phyloP scores from a whole-genome alignment of 2,888 invertebrate genomes.

The Gastrophysa polygoni region DNA sequence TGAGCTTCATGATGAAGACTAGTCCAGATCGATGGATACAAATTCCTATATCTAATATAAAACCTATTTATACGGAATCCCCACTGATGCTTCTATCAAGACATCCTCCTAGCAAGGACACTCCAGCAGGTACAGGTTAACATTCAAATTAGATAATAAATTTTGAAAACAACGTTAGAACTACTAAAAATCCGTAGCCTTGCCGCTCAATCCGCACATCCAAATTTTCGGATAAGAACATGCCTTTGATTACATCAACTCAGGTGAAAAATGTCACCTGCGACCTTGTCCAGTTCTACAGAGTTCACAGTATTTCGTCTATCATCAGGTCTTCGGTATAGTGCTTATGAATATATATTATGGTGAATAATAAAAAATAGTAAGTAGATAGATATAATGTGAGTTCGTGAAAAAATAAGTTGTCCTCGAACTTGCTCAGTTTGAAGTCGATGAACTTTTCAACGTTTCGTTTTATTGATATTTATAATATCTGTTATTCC shows the following conservation, averaged over 20 bases:
- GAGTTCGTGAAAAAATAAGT: neutral
- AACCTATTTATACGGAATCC: constrained; percentile 47
- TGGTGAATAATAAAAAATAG: neutral
- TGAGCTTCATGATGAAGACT: constrained; percentile 44
- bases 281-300: neutral
- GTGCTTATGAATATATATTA: neutral
- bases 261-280: neutral
- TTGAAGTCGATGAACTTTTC: neutral
- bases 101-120: constrained; percentile 56
- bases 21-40: constrained; percentile 22
- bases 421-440: neutral
- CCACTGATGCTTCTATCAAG: constrained; percentile 44
- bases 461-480: neutral
- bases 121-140: constrained; percentile 43
- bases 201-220: constrained; percentile 4
- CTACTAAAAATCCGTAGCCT: constrained; percentile 17
- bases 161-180: constrained; percentile 4
- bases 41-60: constrained; percentile 31
- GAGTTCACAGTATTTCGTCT: neutral
- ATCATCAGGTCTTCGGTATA: neutral
- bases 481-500: too few species aligned
- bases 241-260: neutral
- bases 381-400: neutral
- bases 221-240: constrained; percentile 12
- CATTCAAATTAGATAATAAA: constrained; percentile 17